phyloP scores from a whole-genome alignment of 1,140 invertebrate species.

The Ditylenchus dipsaci region DNA sequence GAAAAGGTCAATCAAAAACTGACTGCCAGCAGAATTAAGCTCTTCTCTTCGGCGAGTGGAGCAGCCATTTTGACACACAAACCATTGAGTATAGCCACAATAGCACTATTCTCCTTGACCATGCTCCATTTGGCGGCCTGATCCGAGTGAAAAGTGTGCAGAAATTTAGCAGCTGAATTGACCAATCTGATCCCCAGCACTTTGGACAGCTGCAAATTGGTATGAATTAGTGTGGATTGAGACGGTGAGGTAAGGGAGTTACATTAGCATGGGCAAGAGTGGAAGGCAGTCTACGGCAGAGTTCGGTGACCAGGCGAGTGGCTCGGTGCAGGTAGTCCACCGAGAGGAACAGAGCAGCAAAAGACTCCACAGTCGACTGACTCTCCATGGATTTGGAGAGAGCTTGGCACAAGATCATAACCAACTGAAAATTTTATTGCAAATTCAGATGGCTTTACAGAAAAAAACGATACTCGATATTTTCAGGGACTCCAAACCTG shows the following conservation, averaged over 20 bases:
- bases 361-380: slow-evolving; percentile 19
- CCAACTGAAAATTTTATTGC: slow-evolving; percentile 17
- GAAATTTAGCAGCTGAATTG: slow-evolving; percentile 10
- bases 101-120: slow-evolving; percentile 19
- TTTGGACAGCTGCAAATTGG: slow-evolving; percentile 15
- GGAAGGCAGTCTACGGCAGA: slow-evolving; percentile 20
- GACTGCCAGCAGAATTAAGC: slow-evolving; percentile 4
- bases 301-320: slow-evolving; percentile 24
- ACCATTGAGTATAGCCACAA: slow-evolving; percentile 30
- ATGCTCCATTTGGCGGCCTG: slow-evolving; percentile 22
- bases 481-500: no score
- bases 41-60: slow-evolving; percentile 14
- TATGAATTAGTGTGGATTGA: background rate
- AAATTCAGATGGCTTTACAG: background rate
- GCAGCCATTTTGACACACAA: slow-evolving; percentile 35
- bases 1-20: slow-evolving; percentile 9
- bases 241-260: slow-evolving; percentile 18
- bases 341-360: slow-evolving; percentile 43
- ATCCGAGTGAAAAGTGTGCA: slow-evolving; percentile 27
- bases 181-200: slow-evolving; percentile 16
- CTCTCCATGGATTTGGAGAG: slow-evolving; percentile 24
- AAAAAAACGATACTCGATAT: background rate
- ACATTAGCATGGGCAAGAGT: slow-evolving; percentile 22
- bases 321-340: slow-evolving; percentile 26
- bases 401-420: slow-evolving; percentile 6